Evolutionary conservation across 2,113 vertebrate species (phyloP), one percentile per base, ranked within the genome.

Genomic region (Passer montanus): DNA sequence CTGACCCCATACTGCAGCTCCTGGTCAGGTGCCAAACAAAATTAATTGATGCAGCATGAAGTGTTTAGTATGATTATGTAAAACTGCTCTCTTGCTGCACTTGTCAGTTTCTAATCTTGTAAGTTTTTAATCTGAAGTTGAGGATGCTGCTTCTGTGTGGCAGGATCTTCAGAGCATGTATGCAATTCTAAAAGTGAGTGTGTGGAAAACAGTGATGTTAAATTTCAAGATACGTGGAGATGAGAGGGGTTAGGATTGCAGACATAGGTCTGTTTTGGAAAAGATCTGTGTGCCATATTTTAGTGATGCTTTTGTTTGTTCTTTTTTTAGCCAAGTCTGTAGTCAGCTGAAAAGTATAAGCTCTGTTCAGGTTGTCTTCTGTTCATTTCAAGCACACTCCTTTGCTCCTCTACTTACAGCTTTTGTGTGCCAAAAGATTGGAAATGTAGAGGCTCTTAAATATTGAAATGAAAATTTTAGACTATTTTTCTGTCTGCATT

Each of bases 351-450:
- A 64, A 28, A 79, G 18, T 78, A 6, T n/a, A 33, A 76, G 37
- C 58, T 24, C 50, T 68, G 41, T 94, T 93, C 49, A 91, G 53
- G 49, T 72, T 41, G n/a, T 87, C 64, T 59, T 80, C 21, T 41
- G 31, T 47, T 58, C 37, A 15, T 85, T 78, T 72, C 76, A 52
- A 47, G 21, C 27, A 39, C 9, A 2, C 7, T 70, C 22, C 76
- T 70, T 47, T 84, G 41, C 47, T 80, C 14, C 19, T 22, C 52
- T 70, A 0, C 35, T 66, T 82, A 18, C 0, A 41, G 49, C 6
- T 80, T 87, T 69, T 86, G 55, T 77, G 8, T 70, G 35, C 66
- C 24, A 50, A 37, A 81, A 59, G 63, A 16, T 15, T 64, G 58
- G 10, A 62, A 66, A 13, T 74, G 35, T 68, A 53, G 43, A n/a